These are phyloP conservation scores for Plebejus melissa DNA, from an alignment of 2,888 invertebrate species.

Conservation along the genomic window DNA sequence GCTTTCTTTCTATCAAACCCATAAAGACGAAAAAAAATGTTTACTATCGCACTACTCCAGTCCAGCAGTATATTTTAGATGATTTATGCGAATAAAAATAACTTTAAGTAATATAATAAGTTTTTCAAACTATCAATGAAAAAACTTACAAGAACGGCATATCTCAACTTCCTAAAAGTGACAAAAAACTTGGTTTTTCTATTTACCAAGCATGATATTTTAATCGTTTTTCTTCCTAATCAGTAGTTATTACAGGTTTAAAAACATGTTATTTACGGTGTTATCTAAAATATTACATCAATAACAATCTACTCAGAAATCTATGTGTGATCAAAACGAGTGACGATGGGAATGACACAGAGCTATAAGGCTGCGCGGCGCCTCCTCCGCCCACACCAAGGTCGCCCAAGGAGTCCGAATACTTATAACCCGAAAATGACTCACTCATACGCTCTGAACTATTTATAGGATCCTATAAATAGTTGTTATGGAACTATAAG, in stretches of 20 bases:
- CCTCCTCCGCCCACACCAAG: conserved; percentile 53
- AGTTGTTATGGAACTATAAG: not conserved
- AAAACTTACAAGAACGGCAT: too few relatives aligned
- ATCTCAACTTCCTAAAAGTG: too few relatives aligned
- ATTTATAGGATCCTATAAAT: conserved; percentile 20
- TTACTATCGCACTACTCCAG: too few relatives aligned
- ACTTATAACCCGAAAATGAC: conserved; percentile 37
- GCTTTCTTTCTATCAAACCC: not conserved
- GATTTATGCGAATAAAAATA: too few relatives aligned
- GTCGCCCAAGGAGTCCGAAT: conserved; percentile 52
- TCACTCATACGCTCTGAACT: conserved; percentile 19
- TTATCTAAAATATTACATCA: not conserved
- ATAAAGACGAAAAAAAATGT: too few relatives aligned
- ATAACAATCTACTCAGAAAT: not conserved
- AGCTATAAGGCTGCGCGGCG: conserved; percentile 39
- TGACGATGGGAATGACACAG: not conserved
- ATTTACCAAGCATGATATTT: too few relatives aligned
- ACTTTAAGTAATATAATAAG: too few relatives aligned
- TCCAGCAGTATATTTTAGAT: too few relatives aligned
- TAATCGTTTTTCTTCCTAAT: too few relatives aligned
- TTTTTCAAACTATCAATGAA: too few relatives aligned
- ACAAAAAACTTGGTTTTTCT: too few relatives aligned
- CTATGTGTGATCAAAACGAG: not conserved
- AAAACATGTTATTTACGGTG: not conserved
- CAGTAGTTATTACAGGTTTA: not conserved